Conservation (phyloP, 2,888 invertebrate species). For the Sinodicranocentrus sp. region DNA sequence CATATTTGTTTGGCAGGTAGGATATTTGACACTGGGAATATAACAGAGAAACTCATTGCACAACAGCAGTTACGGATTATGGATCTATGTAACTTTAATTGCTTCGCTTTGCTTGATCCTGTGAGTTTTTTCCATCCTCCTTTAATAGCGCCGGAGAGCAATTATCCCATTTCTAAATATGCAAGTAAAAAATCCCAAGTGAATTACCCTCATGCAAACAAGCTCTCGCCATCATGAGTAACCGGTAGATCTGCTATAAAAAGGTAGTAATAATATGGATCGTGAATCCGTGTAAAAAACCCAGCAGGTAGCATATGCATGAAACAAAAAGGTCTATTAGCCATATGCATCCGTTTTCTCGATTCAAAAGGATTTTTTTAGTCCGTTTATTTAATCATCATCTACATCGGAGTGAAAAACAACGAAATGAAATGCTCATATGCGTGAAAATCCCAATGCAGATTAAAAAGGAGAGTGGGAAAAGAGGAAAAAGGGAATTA, state of each 20-base stretch:
- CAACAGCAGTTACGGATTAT: too few relatives aligned
- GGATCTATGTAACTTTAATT: conserved; percentile 40
- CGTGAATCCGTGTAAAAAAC: conserved; percentile 65
- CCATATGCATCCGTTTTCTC: neutral
- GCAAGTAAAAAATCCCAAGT: too few relatives aligned
- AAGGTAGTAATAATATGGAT: conserved; percentile 48
- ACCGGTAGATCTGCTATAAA: neutral
- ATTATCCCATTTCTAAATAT: too few relatives aligned
- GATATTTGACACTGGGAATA: conserved; percentile 17
- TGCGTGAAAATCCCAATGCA: conserved; percentile 29
- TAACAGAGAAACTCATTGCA: too few relatives aligned
- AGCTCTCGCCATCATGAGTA: neutral
- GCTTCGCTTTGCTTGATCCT: conserved; percentile 22
- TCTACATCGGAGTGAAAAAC: conserved; percentile 2
- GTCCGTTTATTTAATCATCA: conserved; percentile 35
- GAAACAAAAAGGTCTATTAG: neutral
- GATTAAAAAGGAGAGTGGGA: conserved; percentile 39
- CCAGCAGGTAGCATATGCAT: conserved; percentile 43
- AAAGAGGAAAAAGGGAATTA: conserved; percentile 50
- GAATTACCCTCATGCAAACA: neutral
- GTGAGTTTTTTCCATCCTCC: conserved; percentile 32
- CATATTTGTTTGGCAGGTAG: neutral
- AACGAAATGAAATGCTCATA: conserved; percentile 24
- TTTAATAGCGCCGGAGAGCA: conserved; percentile 29
- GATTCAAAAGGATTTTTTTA: conserved; percentile 29